phyloP scores from a whole-genome alignment of 2,888 invertebrate genomes.

The Dicyrtomina minuta region DNA sequence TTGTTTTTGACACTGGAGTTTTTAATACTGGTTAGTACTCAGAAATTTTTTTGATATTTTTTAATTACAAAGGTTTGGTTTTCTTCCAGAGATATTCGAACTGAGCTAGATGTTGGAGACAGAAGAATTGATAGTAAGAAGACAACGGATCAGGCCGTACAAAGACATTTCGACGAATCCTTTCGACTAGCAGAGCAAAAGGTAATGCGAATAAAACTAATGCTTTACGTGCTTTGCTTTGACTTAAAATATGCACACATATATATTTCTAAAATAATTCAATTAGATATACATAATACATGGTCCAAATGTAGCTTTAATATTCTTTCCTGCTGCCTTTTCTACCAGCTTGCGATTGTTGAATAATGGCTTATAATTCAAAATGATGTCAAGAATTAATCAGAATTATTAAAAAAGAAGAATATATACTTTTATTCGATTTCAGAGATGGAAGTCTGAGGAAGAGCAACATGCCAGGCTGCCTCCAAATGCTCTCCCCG shows the following conservation, averaged over 20 bases:
- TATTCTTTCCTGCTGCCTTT: too few relatives aligned
- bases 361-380: too few relatives aligned
- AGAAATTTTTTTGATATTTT: too few relatives aligned
- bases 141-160: slow-evolving; percentile 68
- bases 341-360: too few relatives aligned
- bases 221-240: too few relatives aligned
- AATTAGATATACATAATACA: background rate
- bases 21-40: too few relatives aligned
- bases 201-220: slow-evolving; percentile 64
- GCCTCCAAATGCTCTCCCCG: background rate
- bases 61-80: too few relatives aligned
- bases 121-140: slow-evolving; percentile 35
- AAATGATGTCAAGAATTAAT: too few relatives aligned
- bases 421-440: too few relatives aligned
- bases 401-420: too few relatives aligned
- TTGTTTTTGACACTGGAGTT: background rate
- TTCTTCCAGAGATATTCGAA: slow-evolving; percentile 36
- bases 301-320: too few relatives aligned
- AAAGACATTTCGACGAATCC: slow-evolving; percentile 88
- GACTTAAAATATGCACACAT: too few relatives aligned
- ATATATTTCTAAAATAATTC: background rate
- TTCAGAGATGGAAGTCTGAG: background rate
- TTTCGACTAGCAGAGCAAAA: slow-evolving; percentile 74
- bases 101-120: slow-evolving; percentile 15
- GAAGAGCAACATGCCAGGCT: slow-evolving; percentile 14